phyloP scores from a whole-genome alignment of 2,888 invertebrate genomes.

The Diarsia mendica region DNA sequence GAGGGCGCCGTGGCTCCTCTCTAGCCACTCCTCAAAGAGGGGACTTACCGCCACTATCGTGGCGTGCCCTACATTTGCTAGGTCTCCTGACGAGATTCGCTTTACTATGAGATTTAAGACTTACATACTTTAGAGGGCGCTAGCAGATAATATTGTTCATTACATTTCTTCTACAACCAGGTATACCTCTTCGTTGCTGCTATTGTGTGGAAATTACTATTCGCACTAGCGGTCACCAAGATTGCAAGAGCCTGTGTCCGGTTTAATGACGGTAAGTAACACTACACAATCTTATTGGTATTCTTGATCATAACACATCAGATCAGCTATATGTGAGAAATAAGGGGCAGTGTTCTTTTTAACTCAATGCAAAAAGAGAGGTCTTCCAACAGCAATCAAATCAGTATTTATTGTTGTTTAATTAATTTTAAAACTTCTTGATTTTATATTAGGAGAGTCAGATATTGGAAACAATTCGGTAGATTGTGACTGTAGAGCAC shows the following conservation, averaged over 20 bases:
- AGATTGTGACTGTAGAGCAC: constrained; percentile 13
- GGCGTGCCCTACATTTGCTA: too few species aligned
- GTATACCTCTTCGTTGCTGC: constrained; percentile 84
- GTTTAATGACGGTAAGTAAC: constrained; percentile 79
- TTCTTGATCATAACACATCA: neutral
- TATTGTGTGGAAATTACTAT: constrained; percentile 78
- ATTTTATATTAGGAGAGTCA: constrained; percentile 1
- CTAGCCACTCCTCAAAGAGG: too few species aligned
- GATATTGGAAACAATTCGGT: constrained; percentile 23
- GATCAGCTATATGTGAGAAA: too few species aligned
- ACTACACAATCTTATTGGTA: neutral
- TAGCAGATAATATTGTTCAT: neutral
- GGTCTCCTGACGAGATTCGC: neutral
- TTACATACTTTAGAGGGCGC: neutral
- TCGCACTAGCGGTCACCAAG: constrained; percentile 78
- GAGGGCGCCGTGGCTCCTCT: too few species aligned
- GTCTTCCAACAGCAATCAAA: neutral
- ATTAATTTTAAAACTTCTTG: constrained; percentile 1
- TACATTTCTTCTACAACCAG: constrained; percentile 65
- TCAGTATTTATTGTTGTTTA: neutral
- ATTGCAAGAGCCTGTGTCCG: constrained; percentile 80
- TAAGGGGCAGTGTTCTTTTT: neutral
- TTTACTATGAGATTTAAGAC: neutral
- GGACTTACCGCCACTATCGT: too few species aligned
- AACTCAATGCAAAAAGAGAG: neutral